phyloP scores from a whole-genome alignment of 2,888 invertebrate genomes.

The Chloroclysta siterata region DNA sequence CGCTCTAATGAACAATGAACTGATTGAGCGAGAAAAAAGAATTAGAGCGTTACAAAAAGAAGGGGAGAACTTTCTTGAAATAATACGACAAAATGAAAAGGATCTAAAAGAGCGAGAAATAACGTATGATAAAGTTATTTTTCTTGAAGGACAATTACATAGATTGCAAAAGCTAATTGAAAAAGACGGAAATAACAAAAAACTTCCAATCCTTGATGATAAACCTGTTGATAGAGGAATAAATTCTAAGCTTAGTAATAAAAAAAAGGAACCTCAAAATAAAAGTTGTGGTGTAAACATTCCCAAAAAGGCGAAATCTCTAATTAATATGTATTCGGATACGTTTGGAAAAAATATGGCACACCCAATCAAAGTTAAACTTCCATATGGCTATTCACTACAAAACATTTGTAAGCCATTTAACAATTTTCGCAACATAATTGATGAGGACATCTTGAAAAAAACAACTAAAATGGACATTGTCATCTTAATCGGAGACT shows the following conservation, averaged over 20 bases:
- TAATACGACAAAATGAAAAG: not conserved
- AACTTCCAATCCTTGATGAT: not conserved
- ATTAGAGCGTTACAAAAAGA: too few species aligned
- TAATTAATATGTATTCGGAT: not conserved
- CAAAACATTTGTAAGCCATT: not conserved
- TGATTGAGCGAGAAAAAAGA: too few species aligned
- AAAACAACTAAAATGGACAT: too few species aligned
- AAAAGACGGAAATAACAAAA: not conserved
- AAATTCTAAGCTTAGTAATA: too few species aligned
- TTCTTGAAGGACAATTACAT: not conserved
- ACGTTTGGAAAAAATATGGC: not conserved
- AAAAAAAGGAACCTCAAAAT: not conserved
- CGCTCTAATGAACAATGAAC: too few species aligned
- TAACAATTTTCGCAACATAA: not conserved
- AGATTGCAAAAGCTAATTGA: not conserved
- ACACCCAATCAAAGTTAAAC: not conserved
- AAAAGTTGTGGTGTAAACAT: not conserved
- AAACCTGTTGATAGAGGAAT: not conserved
- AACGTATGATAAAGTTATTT: not conserved
- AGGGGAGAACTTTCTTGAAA: not conserved
- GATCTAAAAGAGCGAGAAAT: slow-evolving; percentile 1
- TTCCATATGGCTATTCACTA: not conserved
- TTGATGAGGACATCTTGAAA: too few species aligned
- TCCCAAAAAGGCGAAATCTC: not conserved
- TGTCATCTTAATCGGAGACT: too few species aligned